These are phyloP conservation scores for Phytoseiulus persimilis DNA, from an alignment of 2,888 invertebrate species.

Conservation along the genomic window DNA sequence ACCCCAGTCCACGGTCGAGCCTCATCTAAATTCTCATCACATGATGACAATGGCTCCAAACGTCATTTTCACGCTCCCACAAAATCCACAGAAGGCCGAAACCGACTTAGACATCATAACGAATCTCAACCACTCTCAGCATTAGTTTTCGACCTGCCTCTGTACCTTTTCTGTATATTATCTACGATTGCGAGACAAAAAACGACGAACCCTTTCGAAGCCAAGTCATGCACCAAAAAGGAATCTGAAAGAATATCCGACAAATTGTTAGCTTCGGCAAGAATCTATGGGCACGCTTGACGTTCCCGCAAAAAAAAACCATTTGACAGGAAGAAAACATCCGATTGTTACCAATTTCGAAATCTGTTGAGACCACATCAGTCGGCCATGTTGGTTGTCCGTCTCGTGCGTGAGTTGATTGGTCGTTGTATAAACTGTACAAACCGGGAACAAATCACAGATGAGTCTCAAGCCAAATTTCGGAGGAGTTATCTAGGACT, in stretches of 20 bases:
- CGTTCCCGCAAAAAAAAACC: too few relatives aligned
- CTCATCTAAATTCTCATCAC: slow-evolving; percentile 16
- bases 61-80: slow-evolving; percentile 36
- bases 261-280: background rate
- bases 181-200: background rate
- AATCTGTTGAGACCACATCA: background rate
- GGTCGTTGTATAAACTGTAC: background rate
- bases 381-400: background rate
- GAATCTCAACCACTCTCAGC: slow-evolving; percentile 16
- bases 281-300: too few relatives aligned
- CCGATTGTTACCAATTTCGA: background rate
- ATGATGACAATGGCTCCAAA: slow-evolving; percentile 14
- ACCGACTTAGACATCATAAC: slow-evolving; percentile 35
- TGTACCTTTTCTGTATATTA: background rate
- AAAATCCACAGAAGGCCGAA: background rate
- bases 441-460: background rate
- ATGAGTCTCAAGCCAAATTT: background rate
- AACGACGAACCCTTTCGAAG: background rate
- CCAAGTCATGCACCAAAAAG: background rate
- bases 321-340: too few relatives aligned
- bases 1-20: slow-evolving; percentile 32
- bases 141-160: background rate
- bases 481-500: background rate
- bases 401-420: background rate
- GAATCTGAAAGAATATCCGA: background rate